A percentile compares a stretch with the other conserved stretches of the same genome.
These are phyloP conservation scores for Dreissena rostriformis DNA, from an alignment of 1,140 invertebrate species.

Conservation along the genomic window DNA sequence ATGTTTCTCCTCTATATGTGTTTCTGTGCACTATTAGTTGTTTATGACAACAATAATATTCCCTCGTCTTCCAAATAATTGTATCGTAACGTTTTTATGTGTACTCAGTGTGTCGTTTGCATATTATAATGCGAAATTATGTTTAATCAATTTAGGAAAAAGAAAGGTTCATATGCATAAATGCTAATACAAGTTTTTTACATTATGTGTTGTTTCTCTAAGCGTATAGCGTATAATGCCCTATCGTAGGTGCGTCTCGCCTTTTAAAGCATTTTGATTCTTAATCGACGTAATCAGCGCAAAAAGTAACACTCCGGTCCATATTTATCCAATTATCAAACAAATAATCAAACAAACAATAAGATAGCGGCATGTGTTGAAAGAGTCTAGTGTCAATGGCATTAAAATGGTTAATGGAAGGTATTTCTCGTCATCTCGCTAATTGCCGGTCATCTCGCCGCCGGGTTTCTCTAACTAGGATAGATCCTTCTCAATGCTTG, in stretches of 20 bases:
- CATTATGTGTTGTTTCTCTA: too few relatives aligned
- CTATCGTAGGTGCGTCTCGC: neutral
- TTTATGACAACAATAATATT: too few relatives aligned
- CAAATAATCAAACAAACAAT: neutral
- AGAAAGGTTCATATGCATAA: too few relatives aligned
- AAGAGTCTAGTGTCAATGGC: neutral
- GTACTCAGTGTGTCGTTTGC: too few relatives aligned
- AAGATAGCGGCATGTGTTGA: neutral
- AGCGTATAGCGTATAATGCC: neutral
- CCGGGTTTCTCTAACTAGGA: neutral
- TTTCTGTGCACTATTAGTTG: too few relatives aligned
- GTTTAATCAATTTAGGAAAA: too few relatives aligned
- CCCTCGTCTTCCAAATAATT: too few relatives aligned
- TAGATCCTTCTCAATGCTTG: too few relatives aligned
- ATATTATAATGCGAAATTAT: too few relatives aligned
- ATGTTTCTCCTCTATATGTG: too few relatives aligned
- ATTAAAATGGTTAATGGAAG: constrained; percentile 3
- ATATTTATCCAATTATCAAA: constrained; percentile 2
- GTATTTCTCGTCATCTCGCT: neutral
- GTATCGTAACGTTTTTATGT: too few relatives aligned
- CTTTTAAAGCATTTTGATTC: neutral
- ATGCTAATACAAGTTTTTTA: too few relatives aligned
- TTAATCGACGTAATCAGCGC: neutral
- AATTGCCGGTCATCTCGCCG: constrained; percentile 1
- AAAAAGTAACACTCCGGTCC: neutral